Evolutionary conservation across 2,797 vertebrate genomes (phyloP), one percentile per base, ranked within the genome.

Genomic region (Phoxinus dragarum): DNA sequence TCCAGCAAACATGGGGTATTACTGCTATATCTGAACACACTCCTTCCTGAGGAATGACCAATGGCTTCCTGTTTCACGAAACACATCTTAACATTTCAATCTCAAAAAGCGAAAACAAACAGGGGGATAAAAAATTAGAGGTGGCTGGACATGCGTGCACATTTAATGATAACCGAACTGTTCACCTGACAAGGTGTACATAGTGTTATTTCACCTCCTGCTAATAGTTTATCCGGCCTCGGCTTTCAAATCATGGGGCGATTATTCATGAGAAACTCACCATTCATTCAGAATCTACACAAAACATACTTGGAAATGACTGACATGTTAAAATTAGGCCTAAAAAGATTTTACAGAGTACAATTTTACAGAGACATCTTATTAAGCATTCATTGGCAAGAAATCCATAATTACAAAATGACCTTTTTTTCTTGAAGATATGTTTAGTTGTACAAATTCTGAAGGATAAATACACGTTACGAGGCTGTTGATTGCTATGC

Each of bases 381-480:
- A 74, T 87, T 87, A 82, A 88, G 85, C 89, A 86, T 85, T 88
- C 86, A 84, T 88, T 89, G 80, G 84, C 86, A 84, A 89, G 84
- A 90, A 87, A 73, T 54, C 76, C 52, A 84, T 67, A 86, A 82
- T 81, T 82, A 78, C 84, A 81, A 88, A 87, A 81, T 75, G 9
- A 79, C 49, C 36, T 52, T 66, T 75, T 75, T 92, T 94, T 91
- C 91, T 91, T 94, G 88, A 91, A 93, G 94, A 94, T 94, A 94
- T 95, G 93, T 94, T 93, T 92, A 92, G 91, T 93, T 93, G 92
- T 94, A 94, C 93, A 94, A 93, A 93, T 93, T 83, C 81, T 71
- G 71, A 86, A 52, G 59, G 93, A 94, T 93, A 93, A 93, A 94
- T 92, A 94, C 95, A 95, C 93, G 92, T 92, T 81, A 79, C 72